Percentiles rank a stretch among this genome's conserved stretches.
Conservation (phyloP, 2,888 invertebrate species). For the Troides aeacus region DNA sequence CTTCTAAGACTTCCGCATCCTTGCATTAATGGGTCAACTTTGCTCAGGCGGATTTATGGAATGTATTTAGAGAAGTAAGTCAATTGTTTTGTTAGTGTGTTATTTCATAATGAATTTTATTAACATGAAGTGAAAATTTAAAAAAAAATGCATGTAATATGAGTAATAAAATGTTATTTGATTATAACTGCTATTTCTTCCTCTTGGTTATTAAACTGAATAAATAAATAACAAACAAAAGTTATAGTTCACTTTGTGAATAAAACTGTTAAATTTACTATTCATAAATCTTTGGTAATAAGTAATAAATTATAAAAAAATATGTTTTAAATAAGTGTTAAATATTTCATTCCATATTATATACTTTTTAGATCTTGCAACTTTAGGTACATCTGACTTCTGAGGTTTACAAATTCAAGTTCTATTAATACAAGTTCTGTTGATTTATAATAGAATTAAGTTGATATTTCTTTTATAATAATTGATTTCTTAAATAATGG, state of each 20-base stretch:
- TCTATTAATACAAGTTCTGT: too few species aligned
- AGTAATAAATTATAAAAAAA: neutral
- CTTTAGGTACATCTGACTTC: neutral
- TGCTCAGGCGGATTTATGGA: slow-evolving; percentile 66
- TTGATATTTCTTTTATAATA: too few species aligned
- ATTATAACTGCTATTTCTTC: too few species aligned
- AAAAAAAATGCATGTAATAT: too few species aligned
- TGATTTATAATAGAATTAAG: too few species aligned
- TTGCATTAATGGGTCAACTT: slow-evolving; percentile 89
- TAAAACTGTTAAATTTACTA: neutral
- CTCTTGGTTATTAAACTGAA: too few species aligned
- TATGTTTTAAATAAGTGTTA: neutral
- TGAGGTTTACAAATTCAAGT: neutral
- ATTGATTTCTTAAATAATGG: too few species aligned
- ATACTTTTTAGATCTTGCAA: neutral
- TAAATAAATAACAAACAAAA: neutral
- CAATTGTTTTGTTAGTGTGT: too few species aligned
- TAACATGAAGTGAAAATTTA: too few species aligned
- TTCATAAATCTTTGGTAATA: neutral
- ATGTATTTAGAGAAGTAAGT: slow-evolving; percentile 70
- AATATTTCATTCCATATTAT: neutral
- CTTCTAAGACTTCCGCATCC: slow-evolving; percentile 88
- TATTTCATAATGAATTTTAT: too few species aligned
- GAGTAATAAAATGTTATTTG: too few species aligned
- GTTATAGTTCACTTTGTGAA: neutral